Conservation (phyloP, 2,797 vertebrate genomes). For the Eutrigla gurnardus region DNA sequence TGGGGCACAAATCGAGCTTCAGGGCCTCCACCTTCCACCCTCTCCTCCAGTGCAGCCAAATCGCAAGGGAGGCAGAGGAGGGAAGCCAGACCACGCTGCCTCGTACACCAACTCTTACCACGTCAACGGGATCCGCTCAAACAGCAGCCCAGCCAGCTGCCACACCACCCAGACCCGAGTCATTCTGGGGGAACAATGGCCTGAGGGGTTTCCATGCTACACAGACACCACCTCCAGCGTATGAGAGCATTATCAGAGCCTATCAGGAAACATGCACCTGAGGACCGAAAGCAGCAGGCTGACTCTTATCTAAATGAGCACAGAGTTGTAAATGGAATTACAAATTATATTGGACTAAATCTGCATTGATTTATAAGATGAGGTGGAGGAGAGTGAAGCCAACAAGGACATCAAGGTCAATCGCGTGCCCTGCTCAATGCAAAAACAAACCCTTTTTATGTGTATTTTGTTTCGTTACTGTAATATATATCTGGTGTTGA, state of each 20-base stretch:
- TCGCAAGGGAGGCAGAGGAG: conserved; percentile 90
- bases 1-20: conserved; percentile 94
- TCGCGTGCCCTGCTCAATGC: conserved; percentile 1
- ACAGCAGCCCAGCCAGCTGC: conserved; percentile 68
- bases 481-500: conserved; percentile 29
- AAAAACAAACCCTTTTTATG: conserved; percentile 4
- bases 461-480: conserved; percentile 9
- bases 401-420: conserved; percentile 13
- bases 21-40: conserved; percentile 97
- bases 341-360: conserved; percentile 34
- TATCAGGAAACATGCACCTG: conserved; percentile 87
- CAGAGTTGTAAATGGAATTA: conserved; percentile 39
- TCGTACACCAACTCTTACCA: conserved; percentile 79
- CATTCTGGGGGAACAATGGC: conserved; percentile 91
- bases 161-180: conserved; percentile 85
- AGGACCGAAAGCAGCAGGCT: conserved; percentile 43
- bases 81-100: conserved; percentile 90
- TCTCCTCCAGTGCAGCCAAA: conserved; percentile 92
- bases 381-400: conserved; percentile 12
- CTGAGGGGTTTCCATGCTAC: conserved; percentile 85
- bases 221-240: conserved; percentile 92
- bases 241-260: conserved; percentile 95
- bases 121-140: conserved; percentile 67
- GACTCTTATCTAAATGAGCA: conserved; percentile 39
- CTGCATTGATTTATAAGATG: conserved; percentile 31